A percentile compares a stretch with the other conserved stretches of the same genome.
phyloP scores from a whole-genome alignment of 2,797 vertebrate genomes.

The Crenichthys baileyi region DNA sequence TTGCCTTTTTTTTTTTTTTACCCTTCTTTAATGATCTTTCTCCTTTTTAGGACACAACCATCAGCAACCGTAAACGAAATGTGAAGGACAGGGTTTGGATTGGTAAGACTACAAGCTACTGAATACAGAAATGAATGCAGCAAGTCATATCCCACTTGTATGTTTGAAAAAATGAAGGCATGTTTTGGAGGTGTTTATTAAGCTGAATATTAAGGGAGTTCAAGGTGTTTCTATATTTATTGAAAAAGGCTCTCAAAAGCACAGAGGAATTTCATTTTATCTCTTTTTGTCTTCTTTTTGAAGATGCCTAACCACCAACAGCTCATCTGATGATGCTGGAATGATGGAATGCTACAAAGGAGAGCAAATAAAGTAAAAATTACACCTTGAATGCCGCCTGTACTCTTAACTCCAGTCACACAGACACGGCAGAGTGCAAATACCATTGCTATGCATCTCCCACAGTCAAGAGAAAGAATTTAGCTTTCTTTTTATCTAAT shows the following conservation, averaged over 20 bases:
- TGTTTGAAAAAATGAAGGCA: slow-evolving; percentile 54
- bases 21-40: slow-evolving; percentile 49
- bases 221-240: slow-evolving; percentile 68
- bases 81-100: slow-evolving; percentile 72
- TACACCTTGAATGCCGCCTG: slow-evolving; percentile 67
- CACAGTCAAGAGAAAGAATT: slow-evolving; percentile 70
- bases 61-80: slow-evolving; percentile 63
- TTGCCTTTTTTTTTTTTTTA: slow-evolving; percentile 19
- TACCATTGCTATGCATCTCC: slow-evolving; percentile 60
- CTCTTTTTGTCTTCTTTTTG: slow-evolving; percentile 16
- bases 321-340: slow-evolving; percentile 64
- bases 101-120: slow-evolving; percentile 51
- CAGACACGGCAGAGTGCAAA: slow-evolving; percentile 70
- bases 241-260: slow-evolving; percentile 53
- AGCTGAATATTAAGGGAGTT: slow-evolving; percentile 70
- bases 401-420: slow-evolving; percentile 70
- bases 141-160: slow-evolving; percentile 71
- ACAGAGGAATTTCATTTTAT: slow-evolving; percentile 61
- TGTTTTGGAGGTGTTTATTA: slow-evolving; percentile 62
- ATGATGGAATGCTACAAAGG: slow-evolving; percentile 68
- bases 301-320: slow-evolving; percentile 53
- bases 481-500: slow-evolving; percentile 76
- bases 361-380: slow-evolving; percentile 75
- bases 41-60: slow-evolving; percentile 62
- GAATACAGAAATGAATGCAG: slow-evolving; percentile 65